Evolutionary conservation across 2,888 invertebrate genomes (phyloP).

Genomic region (Synanthedon andrenaeformis): DNA sequence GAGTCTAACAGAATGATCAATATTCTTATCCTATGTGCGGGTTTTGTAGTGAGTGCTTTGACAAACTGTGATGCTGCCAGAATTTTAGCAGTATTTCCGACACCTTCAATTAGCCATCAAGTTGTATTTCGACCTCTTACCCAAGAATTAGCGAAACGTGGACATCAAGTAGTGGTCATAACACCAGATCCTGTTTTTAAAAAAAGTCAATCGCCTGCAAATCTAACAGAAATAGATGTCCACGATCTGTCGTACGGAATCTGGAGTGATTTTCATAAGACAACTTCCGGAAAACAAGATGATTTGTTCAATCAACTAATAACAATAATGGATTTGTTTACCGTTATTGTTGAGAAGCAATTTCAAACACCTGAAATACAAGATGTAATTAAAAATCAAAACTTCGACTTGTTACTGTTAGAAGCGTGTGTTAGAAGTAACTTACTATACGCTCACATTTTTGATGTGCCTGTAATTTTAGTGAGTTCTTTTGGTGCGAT

Average conservation of each 20-base stretch:
- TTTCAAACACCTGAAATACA: neutral
- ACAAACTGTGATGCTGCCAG: neutral
- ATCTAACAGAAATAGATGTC: conserved; percentile 33
- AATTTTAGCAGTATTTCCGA: conserved; percentile 3
- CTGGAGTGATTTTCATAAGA: conserved; percentile 10
- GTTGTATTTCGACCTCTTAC: conserved; percentile 29
- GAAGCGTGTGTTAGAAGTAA: neutral
- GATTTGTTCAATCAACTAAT: neutral
- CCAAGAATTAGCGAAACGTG: conserved; percentile 28
- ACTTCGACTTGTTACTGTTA: neutral
- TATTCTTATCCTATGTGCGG: neutral
- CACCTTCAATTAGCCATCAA: conserved; percentile 26
- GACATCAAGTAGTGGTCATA: conserved; percentile 39
- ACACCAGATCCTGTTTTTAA: conserved; percentile 29
- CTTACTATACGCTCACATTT: conserved; percentile 1
- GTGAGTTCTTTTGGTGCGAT: conserved; percentile 12
- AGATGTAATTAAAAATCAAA: neutral
- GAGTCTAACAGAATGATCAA: too few relatives aligned
- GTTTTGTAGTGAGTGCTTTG: neutral
- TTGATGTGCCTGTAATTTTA: conserved; percentile 15
- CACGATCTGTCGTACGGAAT: conserved; percentile 30
- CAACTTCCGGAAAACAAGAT: conserved; percentile 1
- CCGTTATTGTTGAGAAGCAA: neutral
- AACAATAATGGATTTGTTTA: neutral
- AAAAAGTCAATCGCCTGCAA: conserved; percentile 27